These are phyloP conservation scores for Drosophila burlai DNA, from an alignment of 1,140 invertebrate species.

Conservation along the genomic window DNA sequence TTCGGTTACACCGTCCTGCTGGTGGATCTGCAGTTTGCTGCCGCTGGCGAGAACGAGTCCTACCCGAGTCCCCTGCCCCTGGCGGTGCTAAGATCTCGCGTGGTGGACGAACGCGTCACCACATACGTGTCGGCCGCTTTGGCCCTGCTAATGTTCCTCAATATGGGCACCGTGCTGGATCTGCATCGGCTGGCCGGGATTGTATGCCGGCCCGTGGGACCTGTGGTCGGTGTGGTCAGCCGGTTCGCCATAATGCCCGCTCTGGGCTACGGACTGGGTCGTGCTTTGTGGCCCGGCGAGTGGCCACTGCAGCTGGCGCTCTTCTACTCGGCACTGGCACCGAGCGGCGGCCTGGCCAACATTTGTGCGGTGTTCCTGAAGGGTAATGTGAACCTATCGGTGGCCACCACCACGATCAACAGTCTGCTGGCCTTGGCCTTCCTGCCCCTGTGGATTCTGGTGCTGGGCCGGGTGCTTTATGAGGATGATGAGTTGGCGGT, in stretches of 20 bases:
- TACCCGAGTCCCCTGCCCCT: constrained; percentile 14
- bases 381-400: constrained; percentile 62
- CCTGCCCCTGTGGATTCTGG: constrained; percentile 57
- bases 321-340: constrained; percentile 62
- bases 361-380: constrained; percentile 65
- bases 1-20: constrained; percentile 52
- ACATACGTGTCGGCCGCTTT: constrained; percentile 51
- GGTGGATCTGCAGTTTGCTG: constrained; percentile 27
- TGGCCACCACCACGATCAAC: constrained; percentile 65
- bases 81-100: constrained; percentile 33
- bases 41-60: not conserved
- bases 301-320: constrained; percentile 58
- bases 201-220: constrained; percentile 89
- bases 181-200: constrained; percentile 90
- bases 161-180: constrained; percentile 96
- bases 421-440: constrained; percentile 59
- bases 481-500: constrained; percentile 49
- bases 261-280: constrained; percentile 50
- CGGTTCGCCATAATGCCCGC: constrained; percentile 57
- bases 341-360: constrained; percentile 66
- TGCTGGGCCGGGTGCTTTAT: constrained; percentile 44
- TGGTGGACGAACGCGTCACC: constrained; percentile 53
- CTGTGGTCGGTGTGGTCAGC: constrained; percentile 46
- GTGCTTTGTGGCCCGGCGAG: constrained; percentile 26
- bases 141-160: constrained; percentile 91